Base-by-base conservation (phyloP, 2,113 vertebrate genomes). In the Piaya cayana region DNA sequence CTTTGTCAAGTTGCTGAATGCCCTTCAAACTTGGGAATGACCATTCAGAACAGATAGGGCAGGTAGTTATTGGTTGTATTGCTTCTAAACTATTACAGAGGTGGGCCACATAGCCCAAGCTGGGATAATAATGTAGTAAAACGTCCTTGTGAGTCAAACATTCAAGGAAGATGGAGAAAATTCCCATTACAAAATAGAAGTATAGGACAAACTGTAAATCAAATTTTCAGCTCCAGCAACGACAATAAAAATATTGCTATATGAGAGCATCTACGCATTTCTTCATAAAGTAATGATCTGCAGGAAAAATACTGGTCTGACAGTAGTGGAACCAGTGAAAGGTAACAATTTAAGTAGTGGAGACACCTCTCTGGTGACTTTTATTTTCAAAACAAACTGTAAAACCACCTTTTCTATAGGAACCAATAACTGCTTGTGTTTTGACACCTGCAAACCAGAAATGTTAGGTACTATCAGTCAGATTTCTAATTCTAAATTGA, bases 1-100 rank as follows among this genome's bases (percentile, higher is more conserved):
- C 69, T 92, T 90, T 4, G 5, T 82, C 62, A 59, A 47, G 45
- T 84, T 86, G 23, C 53, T 72, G 49, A 95, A 96, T 86, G 88
- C 22, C 90, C 92, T 96, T 96, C 92, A 82, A 88, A 91, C 56
- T 82, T 63, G 36, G 3, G 25, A 89, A 60, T 85, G 79, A 76
- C 43, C 53, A 32, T 84, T 86, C 85, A 55, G 69, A 65, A 69
- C 17, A 84, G 37, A 39, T 1, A 37, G 30, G 62, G 11, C 20
- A 67, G 20, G 72, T 64, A 19, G 6, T 56, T 92, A 43, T 39
- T 78, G 32, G 18, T 68, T 60, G 19, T 59, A 29, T 6, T 68
- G 7, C 15, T 86, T 76, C 60, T 90, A 30, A 90, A 93, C 53
- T 20, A 30, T 19, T 34, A 36, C 16, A 26, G 39, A 29, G 23